Base-by-base conservation (phyloP, 2,888 invertebrate species). In the Cryptocephalus primarius region DNA sequence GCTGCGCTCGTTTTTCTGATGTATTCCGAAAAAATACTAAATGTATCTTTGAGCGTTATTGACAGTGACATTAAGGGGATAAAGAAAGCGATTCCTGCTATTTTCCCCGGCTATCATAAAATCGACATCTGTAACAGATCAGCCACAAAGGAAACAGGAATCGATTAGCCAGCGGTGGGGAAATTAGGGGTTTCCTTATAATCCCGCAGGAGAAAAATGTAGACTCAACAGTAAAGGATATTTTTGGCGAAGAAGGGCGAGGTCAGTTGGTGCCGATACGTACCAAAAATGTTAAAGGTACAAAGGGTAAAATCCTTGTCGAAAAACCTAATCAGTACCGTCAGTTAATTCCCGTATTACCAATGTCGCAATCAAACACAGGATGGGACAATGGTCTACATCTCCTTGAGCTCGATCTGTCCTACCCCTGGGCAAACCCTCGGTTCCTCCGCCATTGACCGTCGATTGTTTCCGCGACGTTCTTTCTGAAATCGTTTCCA, bases 81-180 rank as follows among this genome's bases (percentile, higher is more conserved):
- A 52, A 54, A 55, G 54, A 54, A 59, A 51, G 49, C 53, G 50
- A 48, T 54, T 52, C 51, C 42, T 53, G 52, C 45, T 53, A 53
- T 51, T 52, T 51, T 53, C 47, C 51, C 49, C 48, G 36, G 55
- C 51, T 57, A 59, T 60, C 60, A 63, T 64, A 63, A 64, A 63
- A 64, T 66, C 65, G 65, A 65, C 67, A 67, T 66, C 65, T 67
- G 66, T 64, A 66, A 61, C 65, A 64, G 65, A 67, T 65, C 66
- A 64, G 60, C 60, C 55, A 61, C 61, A 61, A 62, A 60, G 59
- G 58, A 56, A 57, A 61, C 54, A 53, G 58, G 59, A 58, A 64
- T 65, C 65, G 65, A 64, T 65, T 65, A 64, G 55, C 55, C 46
- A 45, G 40, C 44, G 12, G 36, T 36, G 36, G 11, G 36, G 36